Base-by-base conservation (phyloP, 2,888 invertebrate genomes). In the Watsonalla cultraria region DNA sequence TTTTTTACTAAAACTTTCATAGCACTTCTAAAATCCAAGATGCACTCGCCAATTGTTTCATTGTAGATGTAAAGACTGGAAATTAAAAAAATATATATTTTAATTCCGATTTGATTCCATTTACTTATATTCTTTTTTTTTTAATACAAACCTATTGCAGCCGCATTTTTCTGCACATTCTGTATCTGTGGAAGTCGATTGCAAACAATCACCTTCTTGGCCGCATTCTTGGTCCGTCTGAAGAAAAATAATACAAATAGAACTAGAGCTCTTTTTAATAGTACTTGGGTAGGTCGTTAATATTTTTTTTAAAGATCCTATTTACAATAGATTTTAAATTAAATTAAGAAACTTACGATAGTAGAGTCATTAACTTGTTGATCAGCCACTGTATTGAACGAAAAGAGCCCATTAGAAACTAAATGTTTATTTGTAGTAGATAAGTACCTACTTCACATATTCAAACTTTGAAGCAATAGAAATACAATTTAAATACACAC, bases 21-120 rank as follows among this genome's bases (percentile, higher is more conserved):
- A n/a, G 80, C 59, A 54, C 66, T 65, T 52, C 75, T 68, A 7
- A 76, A 66, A 57, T 81, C 68, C n/a, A 84, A 54, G 6, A 74
- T 61, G 63, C 86, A 86, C 54, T 74, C 74, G 6, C 74, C 66
- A 24, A 63, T 71, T 0, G 72, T 76, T 47, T 75, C 72, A 52
- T 84, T 81, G 56, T 76, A 85, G 52, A 68, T 58, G 11, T 74
- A 76, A 5, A 74, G 68, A 15, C 86, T 86, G 68, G 54, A 78
- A 81, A 53, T n/a, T 51, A 57, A 48, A 42, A 51, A 50, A 45
- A 24, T 52, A 35, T 52, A 35, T 52, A 33, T 24, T 50, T 37
- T 39, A 11, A 34, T 49, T 51, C 11, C n/a, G 47, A 45, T 9
- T 37, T 48, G 0, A 46, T n/a, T 24, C 9, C 35, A 45, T 34